These are phyloP conservation scores for Euzophera pinguis DNA, from an alignment of 2,888 invertebrate genomes.

Conservation along the genomic window DNA sequence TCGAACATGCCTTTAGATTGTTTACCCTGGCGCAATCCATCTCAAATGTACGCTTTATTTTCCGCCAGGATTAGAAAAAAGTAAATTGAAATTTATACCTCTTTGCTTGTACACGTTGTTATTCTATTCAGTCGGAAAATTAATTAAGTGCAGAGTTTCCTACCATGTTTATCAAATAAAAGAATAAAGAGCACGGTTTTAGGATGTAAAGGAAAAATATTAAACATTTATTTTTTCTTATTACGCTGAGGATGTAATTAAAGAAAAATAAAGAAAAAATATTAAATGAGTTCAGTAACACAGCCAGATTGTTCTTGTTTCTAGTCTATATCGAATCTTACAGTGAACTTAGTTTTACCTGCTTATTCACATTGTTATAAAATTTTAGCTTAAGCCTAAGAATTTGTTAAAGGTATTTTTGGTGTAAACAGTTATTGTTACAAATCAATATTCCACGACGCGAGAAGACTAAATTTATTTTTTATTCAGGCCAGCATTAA, in stretches of 20 bases:
- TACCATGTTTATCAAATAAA: neutral
- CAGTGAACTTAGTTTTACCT: too few relatives aligned
- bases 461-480: neutral
- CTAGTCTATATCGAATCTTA: too few relatives aligned
- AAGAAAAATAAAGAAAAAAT: too few relatives aligned
- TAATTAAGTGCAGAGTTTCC: neutral
- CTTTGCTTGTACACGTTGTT: neutral
- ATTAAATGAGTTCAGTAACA: too few relatives aligned
- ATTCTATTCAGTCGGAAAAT: neutral
- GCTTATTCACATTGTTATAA: too few relatives aligned
- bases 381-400: too few relatives aligned
- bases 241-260: too few relatives aligned
- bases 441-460: too few relatives aligned
- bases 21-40: constrained; percentile 48
- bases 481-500: neutral
- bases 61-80: constrained; percentile 33
- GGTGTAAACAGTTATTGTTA: too few relatives aligned
- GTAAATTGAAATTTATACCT: constrained; percentile 37
- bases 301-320: too few relatives aligned
- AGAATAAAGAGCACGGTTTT: constrained; percentile 31
- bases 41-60: constrained; percentile 36
- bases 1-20: constrained; percentile 45
- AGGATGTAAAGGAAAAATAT: neutral
- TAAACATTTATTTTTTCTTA: neutral
- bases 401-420: too few relatives aligned